Evolutionary conservation across 2,797 vertebrate genomes (phyloP).

Genomic region (Centropyge bicolor): DNA sequence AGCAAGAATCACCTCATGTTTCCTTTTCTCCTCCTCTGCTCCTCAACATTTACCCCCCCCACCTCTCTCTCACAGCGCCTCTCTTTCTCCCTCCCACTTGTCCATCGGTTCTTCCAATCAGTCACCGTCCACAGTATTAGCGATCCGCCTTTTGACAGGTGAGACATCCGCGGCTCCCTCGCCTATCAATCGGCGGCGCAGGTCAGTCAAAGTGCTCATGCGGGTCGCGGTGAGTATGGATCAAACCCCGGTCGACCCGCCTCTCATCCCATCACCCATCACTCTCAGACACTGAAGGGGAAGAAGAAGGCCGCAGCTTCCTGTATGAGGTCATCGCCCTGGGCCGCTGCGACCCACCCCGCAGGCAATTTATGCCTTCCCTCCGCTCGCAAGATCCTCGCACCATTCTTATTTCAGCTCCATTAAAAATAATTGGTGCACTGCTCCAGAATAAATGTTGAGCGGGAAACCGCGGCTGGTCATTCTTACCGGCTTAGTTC

Average conservation of each 20-base stretch:
- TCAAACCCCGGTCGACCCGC: constrained; percentile 14
- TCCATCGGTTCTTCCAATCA: constrained; percentile 40
- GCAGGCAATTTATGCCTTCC: constrained; percentile 62
- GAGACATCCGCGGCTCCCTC: constrained; percentile 52
- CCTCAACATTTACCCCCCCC: not conserved
- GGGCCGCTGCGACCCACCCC: constrained; percentile 38
- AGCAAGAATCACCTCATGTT: constrained; percentile 28
- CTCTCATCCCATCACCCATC: constrained; percentile 50
- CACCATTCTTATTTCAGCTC: constrained; percentile 73
- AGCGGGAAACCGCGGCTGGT: constrained; percentile 65
- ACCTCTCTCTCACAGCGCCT: not conserved
- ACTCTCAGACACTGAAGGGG: constrained; percentile 32
- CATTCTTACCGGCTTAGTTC: constrained; percentile 55
- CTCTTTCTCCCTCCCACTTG: constrained; percentile 25
- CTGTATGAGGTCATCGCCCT: constrained; percentile 67
- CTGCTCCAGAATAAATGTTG: constrained; percentile 78
- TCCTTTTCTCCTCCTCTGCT: constrained; percentile 16
- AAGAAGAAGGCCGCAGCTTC: constrained; percentile 54
- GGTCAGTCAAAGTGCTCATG: constrained; percentile 54
- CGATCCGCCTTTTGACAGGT: constrained; percentile 57
- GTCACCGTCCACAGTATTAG: constrained; percentile 56
- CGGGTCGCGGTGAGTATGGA: not conserved
- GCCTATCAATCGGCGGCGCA: constrained; percentile 54
- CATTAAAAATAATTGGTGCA: constrained; percentile 79
- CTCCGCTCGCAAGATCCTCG: constrained; percentile 35